Percentiles rank a stretch among this genome's conserved stretches.
phyloP scores from a whole-genome alignment of 2,888 invertebrate species.

The Drosophila merina region DNA sequence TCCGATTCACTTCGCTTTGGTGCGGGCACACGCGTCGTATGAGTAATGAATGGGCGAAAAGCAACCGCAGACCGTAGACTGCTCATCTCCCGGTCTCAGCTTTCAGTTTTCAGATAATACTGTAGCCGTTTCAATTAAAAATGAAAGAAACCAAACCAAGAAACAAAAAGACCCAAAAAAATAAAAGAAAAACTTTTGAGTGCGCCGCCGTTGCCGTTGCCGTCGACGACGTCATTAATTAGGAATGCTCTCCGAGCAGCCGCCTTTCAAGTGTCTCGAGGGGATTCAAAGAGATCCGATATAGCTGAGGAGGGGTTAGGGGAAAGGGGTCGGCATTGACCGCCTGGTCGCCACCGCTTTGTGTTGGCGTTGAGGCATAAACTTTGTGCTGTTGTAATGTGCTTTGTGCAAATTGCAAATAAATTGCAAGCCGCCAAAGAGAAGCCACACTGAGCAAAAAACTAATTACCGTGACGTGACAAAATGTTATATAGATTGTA shows the following conservation, averaged over 20 bases:
- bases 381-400: constrained; percentile 56
- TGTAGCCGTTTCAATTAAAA: constrained; percentile 62
- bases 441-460: constrained; percentile 53
- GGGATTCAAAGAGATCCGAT: constrained; percentile 39
- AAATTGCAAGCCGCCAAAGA: constrained; percentile 60
- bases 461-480: not conserved
- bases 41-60: constrained; percentile 64
- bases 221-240: constrained; percentile 69
- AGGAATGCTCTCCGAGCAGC: constrained; percentile 69
- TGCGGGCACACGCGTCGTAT: constrained; percentile 58
- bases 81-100: constrained; percentile 41
- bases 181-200: constrained; percentile 43
- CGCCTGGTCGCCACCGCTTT: constrained; percentile 64
- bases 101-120: constrained; percentile 41
- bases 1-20: constrained; percentile 23
- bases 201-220: constrained; percentile 23
- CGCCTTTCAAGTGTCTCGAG: constrained; percentile 63
- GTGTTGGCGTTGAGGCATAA: constrained; percentile 71
- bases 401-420: constrained; percentile 74
- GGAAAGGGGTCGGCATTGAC: constrained; percentile 36
- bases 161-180: constrained; percentile 36
- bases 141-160: constrained; percentile 41
- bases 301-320: not conserved
- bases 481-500: not conserved
- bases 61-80: constrained; percentile 40